phyloP scores from a whole-genome alignment of 2,888 invertebrate species.

The Tinea pellionella region DNA sequence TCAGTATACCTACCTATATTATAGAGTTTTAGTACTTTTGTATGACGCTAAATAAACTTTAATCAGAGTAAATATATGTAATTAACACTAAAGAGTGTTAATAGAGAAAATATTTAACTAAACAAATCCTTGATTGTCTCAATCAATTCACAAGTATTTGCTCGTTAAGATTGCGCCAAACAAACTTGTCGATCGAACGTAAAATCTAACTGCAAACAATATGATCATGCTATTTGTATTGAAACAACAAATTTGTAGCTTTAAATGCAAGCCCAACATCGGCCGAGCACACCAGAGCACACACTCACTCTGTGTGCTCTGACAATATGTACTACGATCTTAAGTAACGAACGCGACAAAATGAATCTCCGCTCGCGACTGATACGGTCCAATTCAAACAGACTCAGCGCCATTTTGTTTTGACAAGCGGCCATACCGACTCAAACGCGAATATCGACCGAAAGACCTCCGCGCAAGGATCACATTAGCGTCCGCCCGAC shows the following conservation, averaged over 20 bases:
- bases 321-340: constrained; percentile 67
- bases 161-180: constrained; percentile 37
- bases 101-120: background rate
- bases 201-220: constrained; percentile 64
- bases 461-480: background rate
- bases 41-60: background rate
- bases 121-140: constrained; percentile 28
- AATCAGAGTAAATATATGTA: background rate
- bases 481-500: constrained; percentile 19
- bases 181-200: constrained; percentile 63
- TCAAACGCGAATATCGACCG: constrained; percentile 8
- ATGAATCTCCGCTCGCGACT: constrained; percentile 68
- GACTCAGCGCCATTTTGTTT: constrained; percentile 68
- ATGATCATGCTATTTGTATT: constrained; percentile 66
- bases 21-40: background rate
- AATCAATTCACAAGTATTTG: constrained; percentile 56
- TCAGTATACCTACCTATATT: no score
- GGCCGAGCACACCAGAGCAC: constrained; percentile 54
- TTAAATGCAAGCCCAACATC: constrained; percentile 63
- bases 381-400: constrained; percentile 70
- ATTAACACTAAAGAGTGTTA: background rate
- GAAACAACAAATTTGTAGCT: constrained; percentile 69
- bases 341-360: constrained; percentile 69
- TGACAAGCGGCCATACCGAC: constrained; percentile 60
- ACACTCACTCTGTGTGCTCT: constrained; percentile 63